Base-by-base conservation (phyloP, 2,113 vertebrate genomes). In the Ciconia boyciana region DNA sequence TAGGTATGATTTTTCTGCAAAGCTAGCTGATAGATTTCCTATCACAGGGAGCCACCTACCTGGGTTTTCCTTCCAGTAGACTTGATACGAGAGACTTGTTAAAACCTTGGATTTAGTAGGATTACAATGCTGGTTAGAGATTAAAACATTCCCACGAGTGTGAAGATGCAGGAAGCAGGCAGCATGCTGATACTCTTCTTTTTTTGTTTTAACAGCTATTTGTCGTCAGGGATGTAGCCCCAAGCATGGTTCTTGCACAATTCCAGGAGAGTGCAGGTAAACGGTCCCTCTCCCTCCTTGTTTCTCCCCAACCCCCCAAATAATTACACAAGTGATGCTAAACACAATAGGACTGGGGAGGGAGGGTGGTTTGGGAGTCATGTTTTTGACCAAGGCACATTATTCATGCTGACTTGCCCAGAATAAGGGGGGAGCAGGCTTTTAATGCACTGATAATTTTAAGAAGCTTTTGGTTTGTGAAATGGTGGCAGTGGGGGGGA, bases 181-280 rank as follows among this genome's bases (percentile, higher is more conserved):
- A 95, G 89, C 6, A 12, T 91, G 96, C 52, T 92, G 65, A 87
- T 90, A 57, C 65, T 95, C 52, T 72, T 20, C 78, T 66, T 72
- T 83, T 83, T 41, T 34, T 83, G 46, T 92, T 95, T 91, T 96
- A 93, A 89, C 97, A 99, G 99, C 99, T 43, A 99, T 99, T 97
- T 99, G 99, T 97, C 98, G 99, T 82, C 99, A 99, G 98, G 99
- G 99, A 97, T 99, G 99, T 98, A 99, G 99, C 98, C 98, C 98
- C 57, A 99, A 99, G 96, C 99, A 99, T 34, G 99, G 99, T 39
- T 99, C 98, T 55, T 99, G 99, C 97, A 99, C 99, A 96, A 96
- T 98, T 95, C 99, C 99, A 29, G 99, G 99, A 89, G 99, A 98
- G 93, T 99, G 99, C 99, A 99, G 98, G 99, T 99, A 99, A 99